A percentile compares a stretch with the other conserved stretches of the same genome.
These are phyloP conservation scores for Pachydiplax longipennis DNA, from an alignment of 2,888 invertebrate species.

Conservation along the genomic window DNA sequence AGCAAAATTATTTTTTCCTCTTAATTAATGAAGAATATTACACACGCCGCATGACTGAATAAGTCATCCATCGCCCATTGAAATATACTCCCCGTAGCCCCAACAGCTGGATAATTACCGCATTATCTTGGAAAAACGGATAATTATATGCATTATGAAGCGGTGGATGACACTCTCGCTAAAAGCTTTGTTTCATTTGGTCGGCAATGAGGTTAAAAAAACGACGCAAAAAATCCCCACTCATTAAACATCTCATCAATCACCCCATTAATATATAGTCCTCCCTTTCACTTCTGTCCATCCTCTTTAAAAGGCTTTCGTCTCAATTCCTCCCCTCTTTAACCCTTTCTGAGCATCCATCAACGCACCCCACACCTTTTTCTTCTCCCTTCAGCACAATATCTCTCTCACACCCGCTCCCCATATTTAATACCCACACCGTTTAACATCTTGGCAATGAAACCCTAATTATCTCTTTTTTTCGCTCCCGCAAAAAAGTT, in stretches of 20 bases:
- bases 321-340: background rate
- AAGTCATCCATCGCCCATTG: background rate
- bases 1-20: no score
- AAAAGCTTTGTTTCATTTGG: background rate
- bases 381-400: background rate
- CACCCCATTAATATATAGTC: background rate
- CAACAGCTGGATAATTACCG: background rate
- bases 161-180: background rate
- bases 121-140: background rate
- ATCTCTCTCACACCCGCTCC: background rate
- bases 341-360: conserved; percentile 19
- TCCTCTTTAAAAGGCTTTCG: conserved; percentile 14
- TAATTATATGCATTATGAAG: background rate
- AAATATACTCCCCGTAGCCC: background rate
- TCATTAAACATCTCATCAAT: background rate
- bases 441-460: conserved; percentile 43
- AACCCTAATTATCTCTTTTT: conserved; percentile 32
- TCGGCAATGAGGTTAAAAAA: background rate
- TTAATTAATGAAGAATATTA: no score
- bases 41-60: background rate
- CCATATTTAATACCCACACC: conserved; percentile 30
- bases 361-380: background rate
- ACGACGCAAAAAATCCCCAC: background rate
- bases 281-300: background rate
- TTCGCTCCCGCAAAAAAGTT: conserved; percentile 48